phyloP scores from a whole-genome alignment of 1,140 invertebrate genomes.

The Batillaria attramentaria region DNA sequence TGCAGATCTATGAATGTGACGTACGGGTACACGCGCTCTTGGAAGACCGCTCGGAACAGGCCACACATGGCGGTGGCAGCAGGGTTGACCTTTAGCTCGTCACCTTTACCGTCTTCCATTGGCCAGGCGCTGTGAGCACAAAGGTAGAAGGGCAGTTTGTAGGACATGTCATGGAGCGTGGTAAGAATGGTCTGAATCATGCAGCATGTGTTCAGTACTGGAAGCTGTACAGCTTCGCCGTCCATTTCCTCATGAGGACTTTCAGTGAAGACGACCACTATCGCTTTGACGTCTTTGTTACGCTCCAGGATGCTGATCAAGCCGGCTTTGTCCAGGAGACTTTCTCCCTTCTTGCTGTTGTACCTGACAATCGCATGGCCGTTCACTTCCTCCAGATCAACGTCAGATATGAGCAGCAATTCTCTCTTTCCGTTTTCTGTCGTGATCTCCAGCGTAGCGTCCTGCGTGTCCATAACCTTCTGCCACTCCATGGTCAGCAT shows the following conservation, averaged over 20 bases:
- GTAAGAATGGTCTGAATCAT: constrained; percentile 22
- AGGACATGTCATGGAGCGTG: neutral
- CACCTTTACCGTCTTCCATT: neutral
- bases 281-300: neutral
- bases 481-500: neutral
- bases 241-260: neutral
- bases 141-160: neutral
- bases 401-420: no score
- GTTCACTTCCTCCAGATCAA: no score
- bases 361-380: neutral
- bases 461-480: neutral
- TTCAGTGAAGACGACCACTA: neutral
- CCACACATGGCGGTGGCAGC: constrained; percentile 23
- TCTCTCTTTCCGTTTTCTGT: no score
- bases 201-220: constrained; percentile 4
- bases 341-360: neutral
- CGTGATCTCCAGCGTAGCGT: no score
- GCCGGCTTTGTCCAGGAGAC: neutral
- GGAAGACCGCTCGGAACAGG: neutral
- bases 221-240: neutral
- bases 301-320: neutral
- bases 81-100: constrained; percentile 6
- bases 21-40: constrained; percentile 7
- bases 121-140: constrained; percentile 15
- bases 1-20: neutral